phyloP scores from a whole-genome alignment of 2,113 vertebrate genomes.

The Malurus melanocephalus region DNA sequence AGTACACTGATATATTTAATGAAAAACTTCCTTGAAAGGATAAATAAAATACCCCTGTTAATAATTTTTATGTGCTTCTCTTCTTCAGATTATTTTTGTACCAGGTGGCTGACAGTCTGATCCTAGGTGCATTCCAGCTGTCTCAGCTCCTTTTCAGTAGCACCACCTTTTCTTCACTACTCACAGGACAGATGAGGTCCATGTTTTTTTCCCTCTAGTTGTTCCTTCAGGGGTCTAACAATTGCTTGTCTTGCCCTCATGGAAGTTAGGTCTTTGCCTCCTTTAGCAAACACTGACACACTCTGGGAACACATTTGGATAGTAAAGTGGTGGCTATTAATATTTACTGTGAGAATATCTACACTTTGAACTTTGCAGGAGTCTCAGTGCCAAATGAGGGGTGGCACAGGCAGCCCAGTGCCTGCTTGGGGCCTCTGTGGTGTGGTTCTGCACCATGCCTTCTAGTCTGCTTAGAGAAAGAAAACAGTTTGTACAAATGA shows the following conservation, averaged over 20 bases:
- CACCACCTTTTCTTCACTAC: neutral
- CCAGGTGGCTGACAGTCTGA: neutral
- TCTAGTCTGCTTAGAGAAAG: neutral
- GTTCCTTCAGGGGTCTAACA: neutral
- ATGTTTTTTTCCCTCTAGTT: neutral
- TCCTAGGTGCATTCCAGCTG: neutral
- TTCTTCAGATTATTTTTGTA: neutral
- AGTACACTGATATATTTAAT: neutral
- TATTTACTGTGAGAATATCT: neutral
- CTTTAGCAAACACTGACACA: neutral
- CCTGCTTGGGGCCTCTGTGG: neutral
- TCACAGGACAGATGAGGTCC: neutral
- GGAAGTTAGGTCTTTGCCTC: neutral
- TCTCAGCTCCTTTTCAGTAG: neutral
- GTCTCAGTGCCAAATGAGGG: neutral
- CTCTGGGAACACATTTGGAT: neutral
- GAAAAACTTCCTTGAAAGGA: neutral
- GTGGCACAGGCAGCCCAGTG: neutral
- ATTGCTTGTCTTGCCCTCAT: neutral
- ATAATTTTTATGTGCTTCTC: fast-evolving
- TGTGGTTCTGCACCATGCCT: neutral
- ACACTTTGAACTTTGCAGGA: neutral
- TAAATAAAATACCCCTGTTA: neutral
- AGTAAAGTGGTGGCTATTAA: neutral
- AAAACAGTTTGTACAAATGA: neutral